Evolutionary conservation across 1,140 invertebrate genomes (phyloP), one percentile per base, ranked within the genome.

Genomic region (Lepidostoma basale): DNA sequence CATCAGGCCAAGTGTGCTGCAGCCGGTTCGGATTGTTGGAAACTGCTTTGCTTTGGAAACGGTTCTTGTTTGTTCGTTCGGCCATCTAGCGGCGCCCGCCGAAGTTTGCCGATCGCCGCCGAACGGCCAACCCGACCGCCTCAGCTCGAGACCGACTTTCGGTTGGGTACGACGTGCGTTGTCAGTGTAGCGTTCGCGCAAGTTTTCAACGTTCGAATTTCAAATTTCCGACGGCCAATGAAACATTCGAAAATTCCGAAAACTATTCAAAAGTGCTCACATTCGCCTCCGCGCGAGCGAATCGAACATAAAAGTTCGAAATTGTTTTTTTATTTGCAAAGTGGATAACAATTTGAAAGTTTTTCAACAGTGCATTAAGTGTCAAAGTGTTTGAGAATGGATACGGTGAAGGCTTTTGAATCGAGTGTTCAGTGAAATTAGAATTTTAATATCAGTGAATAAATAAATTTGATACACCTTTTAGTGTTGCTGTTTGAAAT

Each of bases 141-240:
- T 47, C 54, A 66, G 64, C 64, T 30, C 40, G 64, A 67, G 64
- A 59, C 54, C 64, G 64, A 36, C 64, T 49, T 23, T 49, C 64
- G 64, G 40, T 42, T 40, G 42, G 44, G 56, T 49, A 44, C 54
- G 64, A 67, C 64, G 64, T 67, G 54, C 42, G 36, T 56, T 56
- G 49, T 58, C 26, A 25, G 62, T 54, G 26, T 23, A 47, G 25
- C 64, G 64, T 47, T 36, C 64, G 64, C 64, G 52, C 64, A 39
- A 22, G 28, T 47, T 39, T 28, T 18, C 42, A 45, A 39, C 45
- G 62, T 36, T 23, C 62, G 62, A 52, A 49, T 26, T 62, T 49
- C 42, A 47, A 63, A 63, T 25, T 42, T 62, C 40, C 23, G 40
- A 23, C 45, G 23, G 33, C 39, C 18, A 64, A 26, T n/a, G 33